Conservation (phyloP, 2,113 vertebrate species). For the Limanda limanda region DNA sequence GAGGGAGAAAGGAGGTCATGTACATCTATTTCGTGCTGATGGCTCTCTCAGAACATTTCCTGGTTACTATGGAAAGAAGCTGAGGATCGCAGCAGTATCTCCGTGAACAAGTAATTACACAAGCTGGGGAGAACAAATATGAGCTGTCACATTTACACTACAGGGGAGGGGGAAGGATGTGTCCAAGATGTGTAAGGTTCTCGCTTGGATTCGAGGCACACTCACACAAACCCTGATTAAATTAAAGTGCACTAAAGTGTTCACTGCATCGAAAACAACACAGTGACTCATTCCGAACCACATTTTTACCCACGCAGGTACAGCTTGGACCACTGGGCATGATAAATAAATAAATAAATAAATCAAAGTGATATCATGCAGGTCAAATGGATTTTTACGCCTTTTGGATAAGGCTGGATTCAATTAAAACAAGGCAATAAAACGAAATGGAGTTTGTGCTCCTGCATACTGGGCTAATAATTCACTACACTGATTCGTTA, state of each 20-base stretch:
- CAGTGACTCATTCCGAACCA: too few relatives aligned
- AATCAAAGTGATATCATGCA: not conserved
- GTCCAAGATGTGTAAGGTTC: not conserved
- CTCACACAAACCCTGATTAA: not conserved
- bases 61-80: not conserved
- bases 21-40: not conserved
- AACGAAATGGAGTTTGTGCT: constrained; percentile 9
- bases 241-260: constrained; percentile 10
- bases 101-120: constrained; percentile 4
- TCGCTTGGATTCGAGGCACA: not conserved
- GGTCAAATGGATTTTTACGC: constrained; percentile 15
- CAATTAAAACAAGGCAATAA: constrained; percentile 26
- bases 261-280: not conserved
- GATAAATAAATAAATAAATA: constrained; percentile 3
- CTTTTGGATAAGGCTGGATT: constrained; percentile 36
- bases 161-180: not conserved
- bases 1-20: too few relatives aligned
- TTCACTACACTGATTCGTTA: not conserved
- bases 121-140: constrained; percentile 17
- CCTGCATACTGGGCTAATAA: constrained; percentile 20
- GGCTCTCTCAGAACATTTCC: constrained; percentile 30
- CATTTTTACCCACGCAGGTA: not conserved
- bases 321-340: not conserved
- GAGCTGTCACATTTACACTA: not conserved
- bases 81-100: not conserved